phyloP scores from a whole-genome alignment of 1,140 invertebrate species.

The Brachionus manjavacas region DNA sequence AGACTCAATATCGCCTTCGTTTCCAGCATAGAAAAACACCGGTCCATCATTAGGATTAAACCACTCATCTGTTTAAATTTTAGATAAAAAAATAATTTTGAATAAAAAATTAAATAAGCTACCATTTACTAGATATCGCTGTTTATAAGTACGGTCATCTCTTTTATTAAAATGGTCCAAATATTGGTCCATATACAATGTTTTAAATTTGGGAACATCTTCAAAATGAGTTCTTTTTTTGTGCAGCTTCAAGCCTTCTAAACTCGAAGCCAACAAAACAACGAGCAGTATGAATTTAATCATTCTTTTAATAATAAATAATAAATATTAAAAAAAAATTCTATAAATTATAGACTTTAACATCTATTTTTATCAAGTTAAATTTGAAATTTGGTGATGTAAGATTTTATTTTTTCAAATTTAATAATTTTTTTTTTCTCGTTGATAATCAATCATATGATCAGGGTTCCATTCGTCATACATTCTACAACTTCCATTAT shows the following conservation, averaged over 20 bases:
- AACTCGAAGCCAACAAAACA: not conserved
- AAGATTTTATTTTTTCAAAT: not conserved
- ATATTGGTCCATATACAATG: conserved; percentile 30
- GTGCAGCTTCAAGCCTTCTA: not conserved
- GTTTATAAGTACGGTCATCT: conserved; percentile 32
- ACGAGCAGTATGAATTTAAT: not conserved
- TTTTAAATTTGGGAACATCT: conserved; percentile 17
- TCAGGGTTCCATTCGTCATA: conserved; percentile 56
- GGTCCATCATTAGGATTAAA: conserved; percentile 60
- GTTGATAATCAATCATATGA: conserved; percentile 51
- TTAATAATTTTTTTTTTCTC: conserved; percentile 34
- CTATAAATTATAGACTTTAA: conserved; percentile 9
- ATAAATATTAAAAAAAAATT: not conserved
- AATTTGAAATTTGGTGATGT: not conserved
- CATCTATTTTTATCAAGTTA: not conserved
- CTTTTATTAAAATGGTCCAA: conserved; percentile 41
- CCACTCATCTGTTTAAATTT: conserved; percentile 19
- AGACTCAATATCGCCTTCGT: conserved; percentile 83
- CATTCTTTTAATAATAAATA: not conserved
- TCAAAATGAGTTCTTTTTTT: not conserved
- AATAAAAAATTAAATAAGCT: not conserved
- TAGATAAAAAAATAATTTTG: not conserved
- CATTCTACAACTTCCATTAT: conserved; percentile 53
- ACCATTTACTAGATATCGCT: conserved; percentile 31
- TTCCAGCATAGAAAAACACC: conserved; percentile 94